Conservation (phyloP, 1,140 invertebrate species). For the Phortica variegata region DNA sequence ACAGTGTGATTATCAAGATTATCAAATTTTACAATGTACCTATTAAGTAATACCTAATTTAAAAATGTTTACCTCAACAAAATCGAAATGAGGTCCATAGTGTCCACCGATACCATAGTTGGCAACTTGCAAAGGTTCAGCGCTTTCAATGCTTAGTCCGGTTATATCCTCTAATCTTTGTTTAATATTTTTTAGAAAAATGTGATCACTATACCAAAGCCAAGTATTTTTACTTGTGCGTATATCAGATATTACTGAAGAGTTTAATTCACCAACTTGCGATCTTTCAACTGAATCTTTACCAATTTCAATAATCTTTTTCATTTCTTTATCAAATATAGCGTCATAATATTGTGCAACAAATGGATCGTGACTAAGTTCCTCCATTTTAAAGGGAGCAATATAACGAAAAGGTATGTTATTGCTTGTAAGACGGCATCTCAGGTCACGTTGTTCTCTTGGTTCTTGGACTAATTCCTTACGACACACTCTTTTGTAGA, state of each 20-base stretch:
- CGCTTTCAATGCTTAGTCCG: slow-evolving; percentile 76
- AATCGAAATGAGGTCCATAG: slow-evolving; percentile 74
- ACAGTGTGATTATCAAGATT: slow-evolving; percentile 70
- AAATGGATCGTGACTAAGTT: slow-evolving; percentile 76
- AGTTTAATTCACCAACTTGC: slow-evolving; percentile 90
- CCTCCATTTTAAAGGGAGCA: slow-evolving; percentile 87
- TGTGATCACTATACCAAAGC: slow-evolving; percentile 79
- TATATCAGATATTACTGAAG: slow-evolving; percentile 75
- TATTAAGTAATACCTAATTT: slow-evolving; percentile 96
- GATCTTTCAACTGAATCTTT: slow-evolving; percentile 84
- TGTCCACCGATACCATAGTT: slow-evolving; percentile 75
- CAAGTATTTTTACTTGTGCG: slow-evolving; percentile 95
- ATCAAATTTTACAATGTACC: slow-evolving; percentile 92
- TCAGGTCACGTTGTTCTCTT: slow-evolving; percentile 59
- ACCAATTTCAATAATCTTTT: slow-evolving; percentile 78
- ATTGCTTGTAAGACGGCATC: slow-evolving; percentile 75
- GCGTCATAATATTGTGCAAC: slow-evolving; percentile 86
- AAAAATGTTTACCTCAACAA: slow-evolving; percentile 66
- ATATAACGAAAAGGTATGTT: slow-evolving; percentile 74
- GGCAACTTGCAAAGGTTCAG: slow-evolving; percentile 82
- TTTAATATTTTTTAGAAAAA: background rate
- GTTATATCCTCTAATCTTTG: slow-evolving; percentile 72
- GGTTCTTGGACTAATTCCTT: slow-evolving; percentile 70
- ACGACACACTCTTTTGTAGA: slow-evolving; percentile 68
- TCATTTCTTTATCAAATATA: slow-evolving; percentile 84